These are phyloP conservation scores for Cyprinodon brontotheroides DNA, from an alignment of 2,113 vertebrate species.

Conservation along the genomic window DNA sequence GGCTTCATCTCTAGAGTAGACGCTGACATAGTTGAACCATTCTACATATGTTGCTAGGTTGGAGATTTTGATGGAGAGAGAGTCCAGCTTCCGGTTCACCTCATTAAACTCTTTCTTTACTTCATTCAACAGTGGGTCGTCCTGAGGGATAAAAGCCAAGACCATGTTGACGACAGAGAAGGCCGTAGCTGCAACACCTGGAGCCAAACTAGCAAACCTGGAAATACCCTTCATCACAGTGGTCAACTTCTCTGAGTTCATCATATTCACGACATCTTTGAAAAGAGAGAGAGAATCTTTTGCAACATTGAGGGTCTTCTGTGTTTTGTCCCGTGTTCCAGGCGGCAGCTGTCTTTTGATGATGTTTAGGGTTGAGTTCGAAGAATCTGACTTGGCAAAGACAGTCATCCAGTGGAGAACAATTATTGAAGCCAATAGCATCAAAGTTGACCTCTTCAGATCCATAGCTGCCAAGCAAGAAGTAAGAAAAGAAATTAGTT, in stretches of 20 bases:
- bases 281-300: neutral
- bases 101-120: neutral
- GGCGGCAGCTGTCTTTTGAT: too few relatives aligned
- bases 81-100: constrained; percentile 17
- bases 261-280: neutral
- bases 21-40: constrained; percentile 3
- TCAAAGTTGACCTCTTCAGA: neutral
- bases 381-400: neutral
- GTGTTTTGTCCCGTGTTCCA: neutral
- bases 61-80: neutral
- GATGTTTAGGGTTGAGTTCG: neutral
- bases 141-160: neutral
- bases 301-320: neutral
- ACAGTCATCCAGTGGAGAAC: neutral
- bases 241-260: neutral
- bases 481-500: neutral
- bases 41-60: constrained; percentile 10
- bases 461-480: neutral
- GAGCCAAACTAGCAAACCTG: neutral
- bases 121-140: neutral
- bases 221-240: neutral
- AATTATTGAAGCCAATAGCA: neutral
- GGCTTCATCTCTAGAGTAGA: constrained; percentile 15
- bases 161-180: neutral
- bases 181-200: neutral